phyloP scores from a whole-genome alignment of 35 echinoderm and acorn worm species.

The Hemicentrotus pulcherrimus region DNA sequence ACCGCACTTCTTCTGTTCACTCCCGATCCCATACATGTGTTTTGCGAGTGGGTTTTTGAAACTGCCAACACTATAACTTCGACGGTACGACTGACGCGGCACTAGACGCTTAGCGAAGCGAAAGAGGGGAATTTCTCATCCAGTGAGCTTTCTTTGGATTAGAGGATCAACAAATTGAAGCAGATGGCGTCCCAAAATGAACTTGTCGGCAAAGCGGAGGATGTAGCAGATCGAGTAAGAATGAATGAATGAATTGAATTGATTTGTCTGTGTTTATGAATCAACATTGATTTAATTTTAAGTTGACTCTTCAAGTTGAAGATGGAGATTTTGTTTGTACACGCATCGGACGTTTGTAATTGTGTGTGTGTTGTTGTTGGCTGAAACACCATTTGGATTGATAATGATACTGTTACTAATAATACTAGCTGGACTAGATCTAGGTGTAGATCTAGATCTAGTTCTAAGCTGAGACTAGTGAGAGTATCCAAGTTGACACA shows the following conservation, averaged over 20 bases:
- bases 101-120: not conserved
- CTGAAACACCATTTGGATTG: no score
- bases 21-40: conserved; percentile 13
- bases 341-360: no score
- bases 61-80: not conserved
- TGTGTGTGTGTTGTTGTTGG: no score
- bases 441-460: no score
- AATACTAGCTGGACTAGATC: no score
- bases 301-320: no score
- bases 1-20: not conserved
- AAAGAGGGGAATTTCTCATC: not conserved
- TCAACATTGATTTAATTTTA: not conserved
- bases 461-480: no score
- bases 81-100: not conserved
- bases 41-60: not conserved
- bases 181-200: conserved; percentile 76
- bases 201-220: conserved; percentile 78
- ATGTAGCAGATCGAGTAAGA: conserved; percentile 86
- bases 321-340: no score
- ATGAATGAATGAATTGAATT: not conserved
- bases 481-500: no score
- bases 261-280: not conserved
- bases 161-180: conserved; percentile 13
- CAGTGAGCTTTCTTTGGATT: conserved; percentile 18
- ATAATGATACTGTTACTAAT: no score